Percentiles rank a stretch among this genome's conserved stretches.
Conservation (phyloP, 2,888 invertebrate genomes). For the Salticus scenicus region DNA sequence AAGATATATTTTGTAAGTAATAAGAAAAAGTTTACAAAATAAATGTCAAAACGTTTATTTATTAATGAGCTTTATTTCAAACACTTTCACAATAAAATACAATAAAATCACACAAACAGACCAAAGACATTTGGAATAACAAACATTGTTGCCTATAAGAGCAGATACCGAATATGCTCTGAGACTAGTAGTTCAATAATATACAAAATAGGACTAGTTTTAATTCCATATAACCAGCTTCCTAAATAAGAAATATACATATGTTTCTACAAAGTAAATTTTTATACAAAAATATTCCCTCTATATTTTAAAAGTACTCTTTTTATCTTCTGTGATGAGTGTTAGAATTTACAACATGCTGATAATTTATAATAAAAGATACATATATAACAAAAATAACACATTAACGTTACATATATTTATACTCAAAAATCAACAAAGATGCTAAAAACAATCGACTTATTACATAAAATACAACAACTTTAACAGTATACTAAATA, state of each 20-base stretch:
- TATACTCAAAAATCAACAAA: not conserved
- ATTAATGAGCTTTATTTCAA: conserved; percentile 45
- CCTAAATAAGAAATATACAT: not conserved
- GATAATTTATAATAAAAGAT: not conserved
- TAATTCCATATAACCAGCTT: not conserved
- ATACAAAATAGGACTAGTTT: conserved; percentile 3
- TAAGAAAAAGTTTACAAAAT: no score
- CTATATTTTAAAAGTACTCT: not conserved
- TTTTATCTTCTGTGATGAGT: not conserved
- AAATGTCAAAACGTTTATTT: not conserved
- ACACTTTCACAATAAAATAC: conserved; percentile 39
- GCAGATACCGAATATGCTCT: conserved; percentile 40
- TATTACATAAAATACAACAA: not conserved
- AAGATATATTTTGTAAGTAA: no score
- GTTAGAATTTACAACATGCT: not conserved
- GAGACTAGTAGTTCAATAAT: conserved; percentile 53
- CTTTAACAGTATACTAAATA: not conserved
- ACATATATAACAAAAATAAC: not conserved
- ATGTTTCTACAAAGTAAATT: not conserved
- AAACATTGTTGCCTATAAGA: conserved; percentile 14
- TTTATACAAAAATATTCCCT: conserved; percentile 14
- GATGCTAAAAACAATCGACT: not conserved
- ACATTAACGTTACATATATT: not conserved
- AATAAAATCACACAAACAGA: conserved; percentile 37
- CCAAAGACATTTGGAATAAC: conserved; percentile 26